A percentile compares a stretch with the other conserved stretches of the same genome.
phyloP scores from a whole-genome alignment of 2,888 invertebrate species.

The Polyommatus iphigenia region DNA sequence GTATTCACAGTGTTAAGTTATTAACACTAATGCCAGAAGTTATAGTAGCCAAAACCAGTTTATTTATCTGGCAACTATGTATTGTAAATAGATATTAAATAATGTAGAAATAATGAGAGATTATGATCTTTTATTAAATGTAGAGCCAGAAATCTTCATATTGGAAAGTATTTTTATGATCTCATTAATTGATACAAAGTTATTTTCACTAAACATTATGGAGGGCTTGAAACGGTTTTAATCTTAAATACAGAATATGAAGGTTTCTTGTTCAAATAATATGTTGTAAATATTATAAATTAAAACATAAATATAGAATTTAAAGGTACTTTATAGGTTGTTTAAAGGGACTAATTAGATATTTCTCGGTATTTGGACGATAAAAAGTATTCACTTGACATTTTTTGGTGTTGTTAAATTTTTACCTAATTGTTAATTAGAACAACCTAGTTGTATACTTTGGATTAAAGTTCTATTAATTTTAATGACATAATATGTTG shows the following conservation, averaged over 20 bases:
- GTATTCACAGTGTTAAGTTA: background rate
- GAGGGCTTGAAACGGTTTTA: background rate
- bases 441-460: background rate
- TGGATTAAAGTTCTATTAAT: background rate
- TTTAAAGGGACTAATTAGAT: background rate
- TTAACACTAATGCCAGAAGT: background rate
- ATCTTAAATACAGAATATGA: background rate
- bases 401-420: background rate
- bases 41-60: background rate
- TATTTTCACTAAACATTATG: background rate
- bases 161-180: background rate
- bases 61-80: background rate
- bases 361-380: background rate
- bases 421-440: background rate
- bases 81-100: background rate
- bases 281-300: background rate
- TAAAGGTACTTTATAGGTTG: background rate
- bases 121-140: background rate
- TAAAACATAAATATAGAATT: background rate
- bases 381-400: background rate
- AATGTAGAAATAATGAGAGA: background rate
- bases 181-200: background rate
- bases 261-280: background rate
- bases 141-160: background rate
- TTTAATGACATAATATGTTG: background rate